Percentiles rank a stretch among this genome's conserved stretches.
Evolutionary conservation across 2,888 invertebrate genomes (phyloP).

Genomic region (Ennomos erosarius): DNA sequence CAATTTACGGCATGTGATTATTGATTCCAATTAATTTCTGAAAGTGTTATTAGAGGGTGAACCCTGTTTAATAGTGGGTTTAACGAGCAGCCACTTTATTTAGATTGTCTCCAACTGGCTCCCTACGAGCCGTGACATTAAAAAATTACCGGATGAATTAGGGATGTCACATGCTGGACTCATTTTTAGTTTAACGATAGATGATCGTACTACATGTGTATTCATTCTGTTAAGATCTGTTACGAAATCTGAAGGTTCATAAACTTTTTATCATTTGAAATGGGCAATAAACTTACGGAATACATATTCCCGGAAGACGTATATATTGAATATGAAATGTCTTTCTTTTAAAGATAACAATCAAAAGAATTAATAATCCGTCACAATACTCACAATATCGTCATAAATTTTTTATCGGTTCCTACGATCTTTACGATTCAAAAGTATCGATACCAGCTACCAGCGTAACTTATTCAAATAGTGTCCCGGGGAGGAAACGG

Average conservation of each 20-base stretch:
- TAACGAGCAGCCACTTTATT: slow-evolving; percentile 70
- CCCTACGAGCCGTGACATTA: slow-evolving; percentile 25
- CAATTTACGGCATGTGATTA: neutral
- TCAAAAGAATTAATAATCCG: slow-evolving; percentile 29
- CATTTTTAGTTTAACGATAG: slow-evolving; percentile 27
- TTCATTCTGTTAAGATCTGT: too few relatives aligned
- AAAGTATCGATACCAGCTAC: slow-evolving; percentile 44
- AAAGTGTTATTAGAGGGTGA: slow-evolving; percentile 56
- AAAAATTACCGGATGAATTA: slow-evolving; percentile 47
- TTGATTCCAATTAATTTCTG: slow-evolving; percentile 50
- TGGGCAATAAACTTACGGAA: too few relatives aligned
- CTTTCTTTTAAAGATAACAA: slow-evolving; percentile 12
- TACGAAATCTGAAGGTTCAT: too few relatives aligned
- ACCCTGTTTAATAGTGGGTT: slow-evolving; percentile 61
- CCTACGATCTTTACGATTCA: slow-evolving; percentile 41
- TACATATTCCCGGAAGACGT: too few relatives aligned
- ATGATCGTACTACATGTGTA: too few relatives aligned
- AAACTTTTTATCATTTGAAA: too few relatives aligned
- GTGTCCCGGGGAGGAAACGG: slow-evolving; percentile 72
- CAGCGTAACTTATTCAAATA: slow-evolving; percentile 65
- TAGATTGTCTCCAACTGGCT: slow-evolving; percentile 56
- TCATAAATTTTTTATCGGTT: slow-evolving; percentile 31
- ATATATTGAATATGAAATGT: too few relatives aligned
- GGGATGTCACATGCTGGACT: slow-evolving; percentile 39
- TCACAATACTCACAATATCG: neutral